phyloP scores from a whole-genome alignment of 2,113 vertebrate genomes.

The Hippocampus guttulatus region DNA sequence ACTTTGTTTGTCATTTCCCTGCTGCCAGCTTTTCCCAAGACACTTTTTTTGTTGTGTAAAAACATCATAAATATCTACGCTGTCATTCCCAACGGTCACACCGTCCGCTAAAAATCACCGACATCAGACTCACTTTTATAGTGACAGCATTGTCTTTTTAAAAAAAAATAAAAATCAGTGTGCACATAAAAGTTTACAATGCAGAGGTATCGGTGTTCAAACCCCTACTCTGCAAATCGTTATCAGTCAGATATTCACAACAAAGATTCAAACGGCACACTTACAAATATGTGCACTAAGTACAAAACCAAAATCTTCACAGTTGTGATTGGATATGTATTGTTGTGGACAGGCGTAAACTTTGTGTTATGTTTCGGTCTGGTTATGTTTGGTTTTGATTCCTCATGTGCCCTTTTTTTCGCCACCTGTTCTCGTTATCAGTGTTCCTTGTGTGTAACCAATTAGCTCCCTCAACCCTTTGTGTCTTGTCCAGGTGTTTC shows the following conservation, averaged over 20 bases:
- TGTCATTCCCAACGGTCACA: constrained; percentile 1
- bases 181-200: background rate
- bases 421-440: no score
- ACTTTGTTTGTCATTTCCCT: background rate
- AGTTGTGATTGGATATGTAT: background rate
- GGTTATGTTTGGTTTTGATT: no score
- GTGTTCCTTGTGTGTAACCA: no score
- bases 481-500: no score
- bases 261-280: background rate
- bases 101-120: background rate
- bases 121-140: background rate
- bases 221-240: background rate
- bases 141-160: background rate
- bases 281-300: background rate
- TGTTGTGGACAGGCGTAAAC: background rate
- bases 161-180: background rate
- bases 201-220: background rate
- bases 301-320: background rate
- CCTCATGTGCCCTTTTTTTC: no score
- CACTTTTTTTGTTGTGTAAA: background rate
- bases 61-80: background rate
- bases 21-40: background rate
- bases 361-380: no score
- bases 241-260: background rate
- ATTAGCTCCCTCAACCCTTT: no score